Evolutionary conservation across 2,797 vertebrate species (phyloP).

Genomic region (Echeneis naucrates): DNA sequence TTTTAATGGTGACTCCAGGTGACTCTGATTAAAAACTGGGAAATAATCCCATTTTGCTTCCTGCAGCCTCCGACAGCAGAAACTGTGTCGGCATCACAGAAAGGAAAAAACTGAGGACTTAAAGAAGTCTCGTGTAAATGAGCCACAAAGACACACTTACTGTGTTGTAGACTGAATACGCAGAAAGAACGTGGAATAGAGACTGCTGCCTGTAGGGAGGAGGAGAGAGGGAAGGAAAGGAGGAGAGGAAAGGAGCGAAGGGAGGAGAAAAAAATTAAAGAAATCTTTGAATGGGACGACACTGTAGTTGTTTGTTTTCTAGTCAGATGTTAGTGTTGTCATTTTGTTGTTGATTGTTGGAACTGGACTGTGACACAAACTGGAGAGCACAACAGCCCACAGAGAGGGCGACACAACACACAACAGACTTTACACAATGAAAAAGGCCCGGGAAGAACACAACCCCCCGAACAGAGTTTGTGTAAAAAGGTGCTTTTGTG

Average conservation of each 20-base stretch:
- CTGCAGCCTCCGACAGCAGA: not conserved
- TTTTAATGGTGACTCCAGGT: not conserved
- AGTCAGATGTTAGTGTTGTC: too few relatives aligned
- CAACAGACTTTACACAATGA: not conserved
- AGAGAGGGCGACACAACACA: too few relatives aligned
- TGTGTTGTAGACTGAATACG: constrained; percentile 92
- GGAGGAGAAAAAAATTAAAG: too few relatives aligned
- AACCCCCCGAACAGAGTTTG: too few relatives aligned
- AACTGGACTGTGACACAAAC: not conserved
- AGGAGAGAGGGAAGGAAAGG: not conserved
- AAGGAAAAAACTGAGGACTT: not conserved
- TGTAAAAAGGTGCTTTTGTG: not conserved
- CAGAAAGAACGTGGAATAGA: constrained; percentile 90
- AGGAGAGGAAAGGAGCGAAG: not conserved
- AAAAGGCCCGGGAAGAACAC: too few relatives aligned
- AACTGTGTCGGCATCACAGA: not conserved
- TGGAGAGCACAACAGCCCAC: not conserved
- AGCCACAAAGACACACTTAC: constrained; percentile 78
- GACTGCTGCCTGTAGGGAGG: constrained; percentile 87
- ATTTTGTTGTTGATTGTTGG: not conserved
- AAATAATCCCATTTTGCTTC: not conserved
- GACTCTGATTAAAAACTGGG: not conserved
- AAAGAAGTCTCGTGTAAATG: constrained; percentile 7
- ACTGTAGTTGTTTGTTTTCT: not conserved
- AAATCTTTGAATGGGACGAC: not conserved